phyloP scores from a whole-genome alignment of 2,888 invertebrate species.

The Drosophila hamatofila region DNA sequence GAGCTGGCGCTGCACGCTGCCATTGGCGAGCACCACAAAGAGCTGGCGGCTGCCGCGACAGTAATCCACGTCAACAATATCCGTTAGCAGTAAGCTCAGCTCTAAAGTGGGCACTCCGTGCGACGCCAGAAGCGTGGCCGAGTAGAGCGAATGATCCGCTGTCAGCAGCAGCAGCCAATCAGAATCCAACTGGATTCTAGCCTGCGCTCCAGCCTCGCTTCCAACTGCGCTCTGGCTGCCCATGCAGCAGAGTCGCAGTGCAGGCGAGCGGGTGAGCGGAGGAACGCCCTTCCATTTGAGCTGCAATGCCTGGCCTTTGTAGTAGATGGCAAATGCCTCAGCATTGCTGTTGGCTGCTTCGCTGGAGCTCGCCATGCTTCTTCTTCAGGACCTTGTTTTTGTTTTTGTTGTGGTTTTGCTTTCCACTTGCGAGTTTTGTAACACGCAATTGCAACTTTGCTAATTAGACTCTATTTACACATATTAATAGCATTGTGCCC shows the following conservation, averaged over 20 bases:
- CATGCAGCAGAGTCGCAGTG: conserved; percentile 62
- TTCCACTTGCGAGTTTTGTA: conserved; percentile 56
- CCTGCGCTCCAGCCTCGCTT: neutral
- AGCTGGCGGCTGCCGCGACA: conserved; percentile 66
- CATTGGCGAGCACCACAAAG: conserved; percentile 66
- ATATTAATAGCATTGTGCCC: conserved; percentile 38
- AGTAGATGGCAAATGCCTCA: conserved; percentile 68
- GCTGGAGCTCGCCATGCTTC: conserved; percentile 42
- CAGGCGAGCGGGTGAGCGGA: conserved; percentile 67
- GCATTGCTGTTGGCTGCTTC: conserved; percentile 22
- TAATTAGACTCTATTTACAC: conserved; percentile 43
- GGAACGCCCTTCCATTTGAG: conserved; percentile 71
- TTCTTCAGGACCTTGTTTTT: conserved; percentile 22
- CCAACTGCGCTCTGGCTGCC: neutral
- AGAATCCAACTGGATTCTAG: conserved; percentile 6
- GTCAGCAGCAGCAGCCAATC: conserved; percentile 65
- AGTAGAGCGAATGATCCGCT: conserved; percentile 67
- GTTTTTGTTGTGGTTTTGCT: conserved; percentile 49
- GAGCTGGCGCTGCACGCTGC: conserved; percentile 57
- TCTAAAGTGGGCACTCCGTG: conserved; percentile 38
- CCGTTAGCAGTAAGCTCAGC: conserved; percentile 60
- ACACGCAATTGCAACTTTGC: conserved; percentile 68
- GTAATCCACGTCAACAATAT: conserved; percentile 75
- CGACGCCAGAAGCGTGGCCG: conserved; percentile 26
- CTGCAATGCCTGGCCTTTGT: conserved; percentile 57